A percentile compares a stretch with the other conserved stretches of the same genome.
These are phyloP conservation scores for Drosophila suzukii DNA, from an alignment of 1,140 invertebrate species.

Conservation along the genomic window DNA sequence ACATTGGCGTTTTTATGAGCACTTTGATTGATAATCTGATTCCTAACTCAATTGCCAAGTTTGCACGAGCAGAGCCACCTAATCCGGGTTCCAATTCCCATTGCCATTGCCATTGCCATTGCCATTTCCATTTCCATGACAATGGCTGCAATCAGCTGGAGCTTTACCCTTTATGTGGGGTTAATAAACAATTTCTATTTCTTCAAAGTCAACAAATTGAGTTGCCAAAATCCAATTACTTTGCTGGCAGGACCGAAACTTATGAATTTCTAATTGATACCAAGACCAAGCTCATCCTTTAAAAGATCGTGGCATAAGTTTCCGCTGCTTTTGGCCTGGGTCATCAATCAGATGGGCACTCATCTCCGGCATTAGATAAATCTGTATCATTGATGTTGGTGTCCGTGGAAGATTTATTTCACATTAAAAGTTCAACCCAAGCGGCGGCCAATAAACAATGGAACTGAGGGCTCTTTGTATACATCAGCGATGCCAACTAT, in stretches of 20 bases:
- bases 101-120: slow-evolving; percentile 10
- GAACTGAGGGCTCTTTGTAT: slow-evolving; percentile 20
- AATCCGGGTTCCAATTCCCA: slow-evolving; percentile 28
- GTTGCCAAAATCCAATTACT: slow-evolving; percentile 37
- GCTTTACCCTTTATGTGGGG: slow-evolving; percentile 19
- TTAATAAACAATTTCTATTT: slow-evolving; percentile 37
- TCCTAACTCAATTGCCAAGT: slow-evolving; percentile 49
- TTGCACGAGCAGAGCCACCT: slow-evolving; percentile 24
- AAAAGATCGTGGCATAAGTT: slow-evolving; percentile 23
- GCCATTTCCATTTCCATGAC: slow-evolving; percentile 38
- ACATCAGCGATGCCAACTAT: slow-evolving; percentile 18
- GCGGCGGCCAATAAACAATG: slow-evolving; percentile 55
- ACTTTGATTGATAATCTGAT: slow-evolving; percentile 52
- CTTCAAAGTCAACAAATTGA: slow-evolving; percentile 44
- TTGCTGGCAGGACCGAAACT: slow-evolving; percentile 12
- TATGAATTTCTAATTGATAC: slow-evolving; percentile 35
- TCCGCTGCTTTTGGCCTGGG: slow-evolving; percentile 11
- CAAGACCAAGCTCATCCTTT: neutral
- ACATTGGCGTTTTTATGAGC: slow-evolving; percentile 45
- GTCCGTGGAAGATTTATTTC: slow-evolving; percentile 73
- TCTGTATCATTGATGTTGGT: slow-evolving; percentile 30
- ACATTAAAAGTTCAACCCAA: slow-evolving; percentile 65
- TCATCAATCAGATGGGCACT: slow-evolving; percentile 29
- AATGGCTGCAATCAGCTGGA: slow-evolving; percentile 33
- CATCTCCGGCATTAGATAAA: slow-evolving; percentile 34